Percentiles rank a stretch among this genome's conserved stretches.
These are phyloP conservation scores for Bujurquina vittata DNA, from an alignment of 2,113 vertebrate genomes.

Conservation along the genomic window DNA sequence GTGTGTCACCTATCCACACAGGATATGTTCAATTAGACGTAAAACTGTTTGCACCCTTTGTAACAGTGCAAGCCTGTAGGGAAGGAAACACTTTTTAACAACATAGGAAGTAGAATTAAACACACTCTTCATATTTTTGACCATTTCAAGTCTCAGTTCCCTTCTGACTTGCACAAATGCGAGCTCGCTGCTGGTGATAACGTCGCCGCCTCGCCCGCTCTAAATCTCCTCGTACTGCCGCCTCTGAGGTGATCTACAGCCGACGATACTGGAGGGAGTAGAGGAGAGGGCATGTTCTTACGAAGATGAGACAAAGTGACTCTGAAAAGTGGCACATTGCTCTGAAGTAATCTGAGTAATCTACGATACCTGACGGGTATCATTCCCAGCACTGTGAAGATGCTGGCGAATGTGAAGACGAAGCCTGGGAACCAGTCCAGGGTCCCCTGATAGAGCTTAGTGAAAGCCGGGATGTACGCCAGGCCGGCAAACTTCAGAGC, in stretches of 20 bases:
- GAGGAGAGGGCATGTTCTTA: neutral
- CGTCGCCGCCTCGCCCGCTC: constrained; percentile 29
- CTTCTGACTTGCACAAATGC: neutral
- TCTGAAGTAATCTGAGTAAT: neutral
- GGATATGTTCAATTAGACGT: neutral
- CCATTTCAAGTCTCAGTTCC: neutral
- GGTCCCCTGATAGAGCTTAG: constrained; percentile 90
- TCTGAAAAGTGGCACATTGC: neutral
- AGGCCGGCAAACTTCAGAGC: constrained; percentile 84
- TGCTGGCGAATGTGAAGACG: constrained; percentile 87
- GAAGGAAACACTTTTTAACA: neutral
- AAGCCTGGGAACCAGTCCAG: constrained; percentile 85
- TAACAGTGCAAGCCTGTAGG: neutral
- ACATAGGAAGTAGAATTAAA: neutral
- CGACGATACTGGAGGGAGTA: constrained; percentile 61
- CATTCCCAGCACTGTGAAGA: constrained; percentile 83
- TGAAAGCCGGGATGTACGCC: constrained; percentile 86
- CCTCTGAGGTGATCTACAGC: constrained; percentile 57
- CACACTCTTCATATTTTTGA: neutral
- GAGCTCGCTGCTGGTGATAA: neutral
- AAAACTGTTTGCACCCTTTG: neutral
- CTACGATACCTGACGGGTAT: constrained; percentile 84
- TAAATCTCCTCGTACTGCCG: constrained; percentile 42
- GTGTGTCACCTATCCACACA: neutral
- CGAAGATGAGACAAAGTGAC: neutral